Percentiles rank a stretch among this genome's conserved stretches.
These are phyloP conservation scores for Drosophila tsacasi DNA, from an alignment of 1,140 invertebrate species.

Conservation along the genomic window DNA sequence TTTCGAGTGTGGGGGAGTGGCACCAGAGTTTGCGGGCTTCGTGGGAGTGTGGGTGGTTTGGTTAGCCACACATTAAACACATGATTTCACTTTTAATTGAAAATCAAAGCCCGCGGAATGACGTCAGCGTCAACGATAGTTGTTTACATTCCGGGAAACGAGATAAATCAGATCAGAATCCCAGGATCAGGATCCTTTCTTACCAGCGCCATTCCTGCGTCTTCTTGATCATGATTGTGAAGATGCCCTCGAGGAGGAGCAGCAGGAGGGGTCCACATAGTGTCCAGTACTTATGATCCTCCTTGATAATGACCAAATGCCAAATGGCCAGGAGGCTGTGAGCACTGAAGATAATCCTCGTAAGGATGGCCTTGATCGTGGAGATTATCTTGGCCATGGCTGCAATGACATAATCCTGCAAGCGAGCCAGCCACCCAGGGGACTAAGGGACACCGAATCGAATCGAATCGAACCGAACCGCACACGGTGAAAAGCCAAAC, in stretches of 20 bases:
- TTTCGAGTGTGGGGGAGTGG: constrained; percentile 37
- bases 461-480: constrained; percentile 58
- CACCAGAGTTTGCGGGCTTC: constrained; percentile 23
- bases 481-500: constrained; percentile 68
- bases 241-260: constrained; percentile 92
- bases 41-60: constrained; percentile 12
- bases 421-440: constrained; percentile 11
- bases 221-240: constrained; percentile 93
- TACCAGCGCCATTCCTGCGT: constrained; percentile 96
- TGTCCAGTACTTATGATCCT: constrained; percentile 91
- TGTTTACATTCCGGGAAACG: constrained; percentile 71
- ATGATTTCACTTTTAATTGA: constrained; percentile 85
- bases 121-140: constrained; percentile 70
- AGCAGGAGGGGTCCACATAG: constrained; percentile 90
- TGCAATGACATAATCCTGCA: constrained; percentile 47
- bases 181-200: constrained; percentile 43
- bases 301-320: constrained; percentile 91
- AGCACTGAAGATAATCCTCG: constrained; percentile 91
- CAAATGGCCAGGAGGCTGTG: constrained; percentile 93
- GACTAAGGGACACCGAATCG: constrained; percentile 24
- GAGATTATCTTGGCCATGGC: constrained; percentile 90
- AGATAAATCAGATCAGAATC: constrained; percentile 1
- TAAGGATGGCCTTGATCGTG: constrained; percentile 92
- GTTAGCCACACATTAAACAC: constrained; percentile 72
- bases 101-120: constrained; percentile 79